phyloP scores from a whole-genome alignment of 2,113 vertebrate genomes.

The Malurus melanocephalus region DNA sequence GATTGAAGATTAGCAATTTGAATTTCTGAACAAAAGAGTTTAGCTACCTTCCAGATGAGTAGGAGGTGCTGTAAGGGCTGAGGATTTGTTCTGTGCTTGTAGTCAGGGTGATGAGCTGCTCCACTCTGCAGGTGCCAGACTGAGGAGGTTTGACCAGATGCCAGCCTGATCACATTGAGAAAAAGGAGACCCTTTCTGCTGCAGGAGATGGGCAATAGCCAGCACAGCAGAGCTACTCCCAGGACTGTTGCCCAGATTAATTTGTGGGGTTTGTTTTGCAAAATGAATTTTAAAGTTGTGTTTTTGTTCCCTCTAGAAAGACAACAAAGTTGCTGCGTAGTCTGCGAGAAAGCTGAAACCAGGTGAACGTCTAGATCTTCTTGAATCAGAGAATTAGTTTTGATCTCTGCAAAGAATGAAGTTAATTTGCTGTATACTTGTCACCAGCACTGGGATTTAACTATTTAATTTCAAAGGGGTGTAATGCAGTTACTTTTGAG shows the following conservation, averaged over 20 bases:
- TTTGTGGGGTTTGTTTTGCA: neutral
- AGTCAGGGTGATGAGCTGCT: rapidly evolving
- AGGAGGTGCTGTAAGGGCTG: neutral
- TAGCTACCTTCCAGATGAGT: neutral
- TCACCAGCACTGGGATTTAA: conserved; percentile 89
- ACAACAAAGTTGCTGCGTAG: conserved; percentile 96
- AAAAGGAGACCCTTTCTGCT: neutral
- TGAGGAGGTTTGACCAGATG: too few species aligned
- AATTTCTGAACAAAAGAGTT: neutral
- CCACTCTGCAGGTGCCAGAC: rapidly evolving
- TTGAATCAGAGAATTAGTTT: conserved; percentile 76
- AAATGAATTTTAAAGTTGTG: neutral
- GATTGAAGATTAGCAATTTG: neutral
- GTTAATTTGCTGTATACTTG: conserved; percentile 84
- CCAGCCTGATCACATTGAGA: rapidly evolving
- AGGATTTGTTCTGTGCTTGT: neutral
- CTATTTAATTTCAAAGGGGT: conserved; percentile 77
- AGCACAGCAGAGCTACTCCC: neutral
- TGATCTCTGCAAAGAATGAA: conserved; percentile 82
- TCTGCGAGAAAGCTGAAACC: conserved; percentile 63
- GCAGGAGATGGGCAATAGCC: neutral
- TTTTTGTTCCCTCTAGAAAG: conserved; percentile 82
- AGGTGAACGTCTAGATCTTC: conserved; percentile 74
- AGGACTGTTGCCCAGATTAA: neutral
- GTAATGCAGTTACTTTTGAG: conserved; percentile 71